Conservation (phyloP, 2,797 vertebrate genomes). For the Tarsius wallacei region DNA sequence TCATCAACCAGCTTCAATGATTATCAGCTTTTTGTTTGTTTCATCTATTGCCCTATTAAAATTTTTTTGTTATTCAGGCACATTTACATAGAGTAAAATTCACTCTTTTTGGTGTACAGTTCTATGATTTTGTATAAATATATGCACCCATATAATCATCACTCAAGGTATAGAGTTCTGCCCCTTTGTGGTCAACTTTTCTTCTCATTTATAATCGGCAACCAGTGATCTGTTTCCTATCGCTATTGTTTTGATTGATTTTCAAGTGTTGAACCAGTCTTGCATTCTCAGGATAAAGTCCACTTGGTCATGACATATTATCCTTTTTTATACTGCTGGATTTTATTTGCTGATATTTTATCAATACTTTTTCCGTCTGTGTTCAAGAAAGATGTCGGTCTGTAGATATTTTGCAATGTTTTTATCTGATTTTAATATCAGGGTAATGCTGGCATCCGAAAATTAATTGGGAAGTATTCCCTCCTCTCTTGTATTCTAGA, state of each 20-base stretch:
- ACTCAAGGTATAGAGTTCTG: not conserved
- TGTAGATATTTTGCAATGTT: not conserved
- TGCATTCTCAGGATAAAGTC: not conserved
- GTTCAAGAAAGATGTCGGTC: not conserved
- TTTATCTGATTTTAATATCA: not conserved
- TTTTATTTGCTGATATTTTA: too few relatives aligned
- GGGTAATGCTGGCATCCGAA: not conserved
- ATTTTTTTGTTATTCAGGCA: not conserved
- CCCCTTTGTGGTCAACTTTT: not conserved
- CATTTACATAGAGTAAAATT: constrained; percentile 39
- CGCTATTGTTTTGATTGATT: not conserved
- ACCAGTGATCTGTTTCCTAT: not conserved
- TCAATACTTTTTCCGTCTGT: too few relatives aligned
- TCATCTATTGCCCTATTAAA: not conserved
- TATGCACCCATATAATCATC: not conserved
- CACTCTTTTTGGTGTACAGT: not conserved
- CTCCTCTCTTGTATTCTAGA: not conserved
- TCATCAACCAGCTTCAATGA: not conserved
- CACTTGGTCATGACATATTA: too few relatives aligned
- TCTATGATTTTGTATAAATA: not conserved
- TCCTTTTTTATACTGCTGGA: too few relatives aligned
- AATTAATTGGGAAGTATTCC: not conserved
- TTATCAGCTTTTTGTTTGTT: not conserved
- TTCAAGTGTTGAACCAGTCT: not conserved
- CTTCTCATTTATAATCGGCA: not conserved